A percentile compares a stretch with the other conserved stretches of the same genome.
Evolutionary conservation across 1,140 invertebrate genomes (phyloP).

Genomic region (Neodiprion fabricii): DNA sequence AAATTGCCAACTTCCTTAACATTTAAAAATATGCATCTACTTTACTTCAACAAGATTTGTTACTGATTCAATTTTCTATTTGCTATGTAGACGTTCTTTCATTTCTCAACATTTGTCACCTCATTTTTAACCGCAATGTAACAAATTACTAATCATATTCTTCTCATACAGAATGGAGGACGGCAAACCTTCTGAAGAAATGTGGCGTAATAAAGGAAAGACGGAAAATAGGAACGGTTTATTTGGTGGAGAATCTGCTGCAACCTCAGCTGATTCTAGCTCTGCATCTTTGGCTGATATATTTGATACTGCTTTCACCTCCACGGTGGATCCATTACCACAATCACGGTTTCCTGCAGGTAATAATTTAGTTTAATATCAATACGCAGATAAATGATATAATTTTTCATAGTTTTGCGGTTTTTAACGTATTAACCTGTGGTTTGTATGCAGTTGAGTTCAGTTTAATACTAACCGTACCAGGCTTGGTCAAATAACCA

Average conservation of each 20-base stretch:
- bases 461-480: too few relatives aligned
- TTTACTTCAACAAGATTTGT: neutral
- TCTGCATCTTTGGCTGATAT: constrained; percentile 63
- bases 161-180: constrained; percentile 47
- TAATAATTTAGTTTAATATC: constrained; percentile 31
- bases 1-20: too few relatives aligned
- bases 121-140: neutral
- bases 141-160: neutral
- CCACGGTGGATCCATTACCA: constrained; percentile 59
- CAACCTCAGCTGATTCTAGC: constrained; percentile 52
- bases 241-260: constrained; percentile 47
- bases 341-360: constrained; percentile 56
- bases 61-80: neutral
- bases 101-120: constrained; percentile 3
- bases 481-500: too few relatives aligned
- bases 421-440: neutral
- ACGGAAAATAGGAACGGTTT: constrained; percentile 44
- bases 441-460: too few relatives aligned
- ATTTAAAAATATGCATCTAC: neutral
- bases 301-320: constrained; percentile 64
- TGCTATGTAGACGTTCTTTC: neutral
- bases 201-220: constrained; percentile 49
- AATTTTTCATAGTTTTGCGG: neutral
- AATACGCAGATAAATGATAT: neutral
- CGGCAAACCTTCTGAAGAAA: constrained; percentile 46